Base-by-base conservation (phyloP, 2,797 vertebrate species). In the Lepilemur septentrionalis region DNA sequence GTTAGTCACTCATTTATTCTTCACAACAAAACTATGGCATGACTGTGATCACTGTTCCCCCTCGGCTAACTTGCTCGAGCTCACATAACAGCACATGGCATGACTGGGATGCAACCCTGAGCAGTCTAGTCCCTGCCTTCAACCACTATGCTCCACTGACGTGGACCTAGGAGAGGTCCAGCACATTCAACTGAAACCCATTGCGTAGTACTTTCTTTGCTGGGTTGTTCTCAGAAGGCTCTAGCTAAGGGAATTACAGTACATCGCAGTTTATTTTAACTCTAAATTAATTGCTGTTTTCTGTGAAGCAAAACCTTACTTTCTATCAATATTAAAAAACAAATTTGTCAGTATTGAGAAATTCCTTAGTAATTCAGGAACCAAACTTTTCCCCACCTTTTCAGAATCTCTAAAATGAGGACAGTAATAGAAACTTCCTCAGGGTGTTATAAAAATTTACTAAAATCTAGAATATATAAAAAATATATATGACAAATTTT, bases 311-410 rank as follows among this genome's bases (percentile, higher is more conserved):
- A 75, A 85, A 8, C 6, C 15, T 72, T 41, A 76, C 3, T 93
- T 15, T 82, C 13, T 84, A 63, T 25, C 12, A 85, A 81, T 38
- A 32, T 22, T 75, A 52, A 86, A 43, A 90, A 86, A 48, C 7
- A 70, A 69, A 86, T 69, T 59, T 50, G n/a, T 93, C 57, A 96
- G 48, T 67, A 38, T 50, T 81, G 32, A 81, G n/a, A 88, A 90
- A 82, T 76, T 46, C 12, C 13, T 67, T 80, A 63, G 63, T 9
- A 65, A 89, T 93, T 75, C 15, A 55, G 23, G 22, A 87, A 88
- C 11, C 38, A 46, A 57, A 86, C 0, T 86, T 82, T 63, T 1
- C 11, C 11, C 35, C 2, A 43, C 15, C 1, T 93, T 82, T 87
- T 55, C 14, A 50, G 23, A 13, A 75, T 70, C 30, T 67, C 2